Percentiles rank a stretch among this genome's conserved stretches.
Conservation (phyloP, 2,888 invertebrate species). For the Nemapogon koenigi region DNA sequence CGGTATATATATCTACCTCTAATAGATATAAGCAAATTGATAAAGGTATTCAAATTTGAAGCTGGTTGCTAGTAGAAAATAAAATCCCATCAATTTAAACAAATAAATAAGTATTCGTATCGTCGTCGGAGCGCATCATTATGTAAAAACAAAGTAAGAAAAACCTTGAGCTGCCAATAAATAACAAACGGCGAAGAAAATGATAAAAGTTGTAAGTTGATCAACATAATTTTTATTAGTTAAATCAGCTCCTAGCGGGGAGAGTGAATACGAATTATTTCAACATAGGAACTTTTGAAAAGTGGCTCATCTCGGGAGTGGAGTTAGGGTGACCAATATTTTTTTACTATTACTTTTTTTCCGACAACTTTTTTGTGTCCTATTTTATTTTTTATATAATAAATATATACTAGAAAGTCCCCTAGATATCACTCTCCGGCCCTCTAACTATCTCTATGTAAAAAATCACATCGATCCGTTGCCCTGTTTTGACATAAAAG, state of each 20-base stretch:
- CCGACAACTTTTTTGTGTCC: background rate
- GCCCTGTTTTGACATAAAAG: no score
- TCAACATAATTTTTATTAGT: slow-evolving; percentile 42
- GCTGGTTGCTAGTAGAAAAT: no score
- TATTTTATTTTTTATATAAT: background rate
- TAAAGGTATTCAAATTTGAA: no score
- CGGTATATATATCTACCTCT: no score
- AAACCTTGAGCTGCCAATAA: background rate
- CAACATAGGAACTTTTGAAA: slow-evolving; percentile 20
- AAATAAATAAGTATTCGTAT: background rate
- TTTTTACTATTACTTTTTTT: background rate
- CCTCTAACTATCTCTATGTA: background rate
- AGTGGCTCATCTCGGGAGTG: background rate
- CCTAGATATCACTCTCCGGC: background rate
- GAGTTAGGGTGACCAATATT: background rate
- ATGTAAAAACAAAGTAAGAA: slow-evolving; percentile 1
- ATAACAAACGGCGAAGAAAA: slow-evolving; percentile 15
- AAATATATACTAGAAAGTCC: background rate
- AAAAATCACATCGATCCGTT: no score
- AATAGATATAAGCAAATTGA: no score
- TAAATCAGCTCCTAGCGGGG: slow-evolving; percentile 29
- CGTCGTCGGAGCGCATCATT: slow-evolving; percentile 1
- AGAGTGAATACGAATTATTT: slow-evolving; percentile 23
- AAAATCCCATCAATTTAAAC: no score
- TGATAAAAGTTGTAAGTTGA: slow-evolving; percentile 35